These are phyloP conservation scores for Apodemus speciosus DNA, from an alignment of 2,113 vertebrate species.

Conservation along the genomic window DNA sequence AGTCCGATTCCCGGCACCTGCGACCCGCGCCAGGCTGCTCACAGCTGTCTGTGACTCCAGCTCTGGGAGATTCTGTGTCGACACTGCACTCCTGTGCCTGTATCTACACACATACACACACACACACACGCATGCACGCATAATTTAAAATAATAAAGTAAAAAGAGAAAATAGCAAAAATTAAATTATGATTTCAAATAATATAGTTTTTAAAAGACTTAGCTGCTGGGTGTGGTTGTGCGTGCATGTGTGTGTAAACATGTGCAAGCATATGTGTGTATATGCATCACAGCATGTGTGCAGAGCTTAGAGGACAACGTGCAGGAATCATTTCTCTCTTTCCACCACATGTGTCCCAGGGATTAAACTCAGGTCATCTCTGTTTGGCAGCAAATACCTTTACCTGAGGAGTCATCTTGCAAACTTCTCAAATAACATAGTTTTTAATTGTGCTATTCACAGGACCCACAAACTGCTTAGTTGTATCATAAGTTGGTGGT, in stretches of 20 bases:
- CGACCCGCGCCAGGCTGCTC: not conserved
- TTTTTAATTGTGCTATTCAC: not conserved
- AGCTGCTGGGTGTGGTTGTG: not conserved
- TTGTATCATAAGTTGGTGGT: not conserved
- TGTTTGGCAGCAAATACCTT: not conserved
- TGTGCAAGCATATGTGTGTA: too few species aligned
- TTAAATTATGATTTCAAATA: not conserved
- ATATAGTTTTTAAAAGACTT: not conserved
- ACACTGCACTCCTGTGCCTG: not conserved
- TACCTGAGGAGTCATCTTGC: not conserved
- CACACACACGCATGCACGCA: not conserved
- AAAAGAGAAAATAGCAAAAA: not conserved
- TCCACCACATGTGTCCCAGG: not conserved
- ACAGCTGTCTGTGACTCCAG: not conserved
- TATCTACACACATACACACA: not conserved
- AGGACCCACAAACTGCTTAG: not conserved
- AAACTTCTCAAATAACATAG: not conserved
- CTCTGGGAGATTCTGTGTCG: not conserved
- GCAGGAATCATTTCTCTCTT: not conserved
- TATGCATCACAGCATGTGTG: not conserved
- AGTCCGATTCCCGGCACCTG: not conserved
- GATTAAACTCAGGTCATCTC: not conserved
- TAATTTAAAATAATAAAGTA: not conserved
- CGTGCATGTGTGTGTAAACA: fast-evolving
- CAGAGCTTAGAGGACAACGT: not conserved